phyloP scores from a whole-genome alignment of 2,888 invertebrate genomes.

The Brachyptera risi region DNA sequence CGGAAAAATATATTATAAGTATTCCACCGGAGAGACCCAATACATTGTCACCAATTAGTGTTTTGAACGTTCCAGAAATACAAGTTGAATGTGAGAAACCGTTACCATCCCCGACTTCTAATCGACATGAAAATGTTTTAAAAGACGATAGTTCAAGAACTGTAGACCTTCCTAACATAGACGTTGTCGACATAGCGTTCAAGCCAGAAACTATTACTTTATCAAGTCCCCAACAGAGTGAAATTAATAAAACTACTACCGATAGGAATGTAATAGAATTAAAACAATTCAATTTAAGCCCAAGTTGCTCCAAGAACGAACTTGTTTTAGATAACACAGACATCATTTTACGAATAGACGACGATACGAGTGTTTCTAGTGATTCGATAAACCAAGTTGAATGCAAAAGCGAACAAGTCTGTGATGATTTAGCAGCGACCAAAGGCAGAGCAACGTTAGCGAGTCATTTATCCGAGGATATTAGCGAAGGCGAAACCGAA shows the following conservation, averaged over 20 bases:
- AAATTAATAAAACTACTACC: too few species aligned
- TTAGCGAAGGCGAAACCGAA: constrained; percentile 13
- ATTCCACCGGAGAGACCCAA: background rate
- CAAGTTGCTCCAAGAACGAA: too few species aligned
- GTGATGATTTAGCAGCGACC: background rate
- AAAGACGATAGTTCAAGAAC: background rate
- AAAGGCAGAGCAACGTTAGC: background rate
- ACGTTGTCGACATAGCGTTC: background rate
- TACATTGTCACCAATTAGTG: background rate
- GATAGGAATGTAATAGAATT: too few species aligned
- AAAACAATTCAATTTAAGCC: background rate
- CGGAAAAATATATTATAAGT: too few species aligned
- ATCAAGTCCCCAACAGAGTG: background rate
- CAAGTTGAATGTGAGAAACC: background rate
- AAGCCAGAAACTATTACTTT: background rate
- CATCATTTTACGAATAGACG: too few species aligned
- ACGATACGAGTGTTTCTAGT: background rate
- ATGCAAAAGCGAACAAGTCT: background rate
- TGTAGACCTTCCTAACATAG: background rate
- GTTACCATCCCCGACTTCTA: too few species aligned
- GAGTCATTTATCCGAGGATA: constrained; percentile 4
- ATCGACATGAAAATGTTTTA: too few species aligned
- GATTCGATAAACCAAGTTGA: background rate
- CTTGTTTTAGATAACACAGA: too few species aligned
- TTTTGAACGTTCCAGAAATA: background rate